Evolutionary conservation across 2,888 invertebrate genomes (phyloP), one percentile per base, ranked within the genome.

Genomic region (Agrilus mali): DNA sequence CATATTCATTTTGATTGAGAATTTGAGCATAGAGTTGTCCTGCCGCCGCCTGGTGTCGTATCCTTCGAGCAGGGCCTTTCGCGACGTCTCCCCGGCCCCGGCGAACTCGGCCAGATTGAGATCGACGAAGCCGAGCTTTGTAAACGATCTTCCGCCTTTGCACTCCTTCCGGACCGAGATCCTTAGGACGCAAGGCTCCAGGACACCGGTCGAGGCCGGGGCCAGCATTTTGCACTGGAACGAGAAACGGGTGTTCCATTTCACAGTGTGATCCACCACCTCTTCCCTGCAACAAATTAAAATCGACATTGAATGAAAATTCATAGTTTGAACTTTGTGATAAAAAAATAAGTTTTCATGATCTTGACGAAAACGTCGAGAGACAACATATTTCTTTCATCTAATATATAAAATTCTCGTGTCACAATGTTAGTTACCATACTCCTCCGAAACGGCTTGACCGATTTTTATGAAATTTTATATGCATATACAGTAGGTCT

Each of bases 211-310:
- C 58, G 86, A 86, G 36, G 92, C 89, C 71, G 90, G 94, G 52
- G 95, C 94, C 64, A 88, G 85, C 88, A 97, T 95, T 72, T 95
- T 94, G 75, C 94, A 95, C 51, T 83, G 81, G 69, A 97, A 96
- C 58, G 82, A 80, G 70, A 93, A 95, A 60, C 80, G 80, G 47
- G 86, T 84, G 66, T 84, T 82, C 95, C 96, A 96, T 68, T 83
- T 80, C 58, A 96, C 95, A 54, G 85, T 80, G 74, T 96, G 94
- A 67, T 93, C 88, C 55, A 80, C 78, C 49, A 96, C 94, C 71
- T 94, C 93, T 71, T 89, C 86, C 60, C 94, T 94, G 71, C 7
- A 73, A 77, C 7, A 64, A 59, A 54, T 53, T 49, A 49, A 45
- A 50, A 34, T 22, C 13, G 41, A 43, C n/a, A 36, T 17, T 16